Conservation (phyloP, 2,113 vertebrate genomes). For the Synchiropus splendidus region DNA sequence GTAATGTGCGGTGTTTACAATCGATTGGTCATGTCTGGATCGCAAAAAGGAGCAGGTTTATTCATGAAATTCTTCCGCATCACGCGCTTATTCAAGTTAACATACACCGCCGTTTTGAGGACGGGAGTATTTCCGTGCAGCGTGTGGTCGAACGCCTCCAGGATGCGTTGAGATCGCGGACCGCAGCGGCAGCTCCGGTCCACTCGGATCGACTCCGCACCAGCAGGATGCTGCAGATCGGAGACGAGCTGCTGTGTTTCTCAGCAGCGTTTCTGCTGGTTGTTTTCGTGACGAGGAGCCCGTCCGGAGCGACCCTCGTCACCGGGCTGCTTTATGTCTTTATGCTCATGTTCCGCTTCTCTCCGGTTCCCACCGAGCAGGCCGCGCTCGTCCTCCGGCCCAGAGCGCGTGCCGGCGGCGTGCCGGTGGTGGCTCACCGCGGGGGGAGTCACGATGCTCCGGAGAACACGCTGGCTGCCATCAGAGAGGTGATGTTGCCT, state of each 20-base stretch:
- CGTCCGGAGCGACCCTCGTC: conserved; percentile 62
- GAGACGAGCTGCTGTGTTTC: conserved; percentile 62
- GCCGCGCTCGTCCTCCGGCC: conserved; percentile 73
- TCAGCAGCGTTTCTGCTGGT: conserved; percentile 61
- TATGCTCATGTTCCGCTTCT: conserved; percentile 72
- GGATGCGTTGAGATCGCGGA: too few species aligned
- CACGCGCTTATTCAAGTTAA: too few species aligned
- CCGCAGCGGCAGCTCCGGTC: too few species aligned
- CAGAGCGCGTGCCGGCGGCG: conserved; percentile 20
- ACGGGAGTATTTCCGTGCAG: too few species aligned
- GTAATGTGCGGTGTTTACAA: too few species aligned
- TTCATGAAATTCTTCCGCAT: too few species aligned
- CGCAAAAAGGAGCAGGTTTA: too few species aligned
- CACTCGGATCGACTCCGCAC: too few species aligned
- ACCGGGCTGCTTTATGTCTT: conserved; percentile 70
- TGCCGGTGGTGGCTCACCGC: conserved; percentile 77
- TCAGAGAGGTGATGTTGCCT: conserved; percentile 80
- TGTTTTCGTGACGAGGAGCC: conserved; percentile 69
- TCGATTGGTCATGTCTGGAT: too few species aligned
- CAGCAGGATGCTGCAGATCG: conserved; percentile 61
- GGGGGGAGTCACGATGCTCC: conserved; percentile 84
- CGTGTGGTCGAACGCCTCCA: too few species aligned
- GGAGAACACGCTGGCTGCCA: conserved; percentile 86
- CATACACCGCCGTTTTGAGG: too few species aligned
- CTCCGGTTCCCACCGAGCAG: conserved; percentile 63